phyloP scores from a whole-genome alignment of 2,113 vertebrate species.

The Psophia crepitans region DNA sequence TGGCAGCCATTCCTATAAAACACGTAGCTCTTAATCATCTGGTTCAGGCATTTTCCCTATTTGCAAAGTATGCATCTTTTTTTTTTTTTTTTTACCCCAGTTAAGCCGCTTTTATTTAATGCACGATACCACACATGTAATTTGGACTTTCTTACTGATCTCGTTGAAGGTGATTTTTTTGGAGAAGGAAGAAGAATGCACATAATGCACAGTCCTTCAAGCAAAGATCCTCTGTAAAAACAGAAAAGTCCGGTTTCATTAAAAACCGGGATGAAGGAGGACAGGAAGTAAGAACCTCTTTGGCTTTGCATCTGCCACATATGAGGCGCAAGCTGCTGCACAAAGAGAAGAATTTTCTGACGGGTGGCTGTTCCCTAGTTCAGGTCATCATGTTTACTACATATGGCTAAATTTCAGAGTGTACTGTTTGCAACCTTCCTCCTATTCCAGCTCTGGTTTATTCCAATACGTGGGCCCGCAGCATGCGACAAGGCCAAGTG shows the following conservation, averaged over 20 bases:
- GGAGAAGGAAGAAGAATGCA: neutral
- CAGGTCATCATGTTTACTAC: neutral
- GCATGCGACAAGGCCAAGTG: neutral
- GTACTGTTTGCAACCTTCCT: neutral
- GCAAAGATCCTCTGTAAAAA: neutral
- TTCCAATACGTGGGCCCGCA: neutral
- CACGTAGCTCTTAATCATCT: conserved; percentile 3
- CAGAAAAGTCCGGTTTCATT: neutral
- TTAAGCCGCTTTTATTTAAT: conserved; percentile 56
- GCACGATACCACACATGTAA: neutral
- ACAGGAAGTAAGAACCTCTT: neutral
- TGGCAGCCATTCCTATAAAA: conserved; percentile 47
- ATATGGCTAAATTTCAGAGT: neutral
- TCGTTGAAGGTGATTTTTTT: neutral
- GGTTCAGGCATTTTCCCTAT: conserved; percentile 45
- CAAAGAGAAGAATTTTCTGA: neutral
- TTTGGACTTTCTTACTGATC: conserved; percentile 50
- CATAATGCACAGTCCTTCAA: neutral
- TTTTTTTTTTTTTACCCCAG: neutral
- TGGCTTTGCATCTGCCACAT: neutral
- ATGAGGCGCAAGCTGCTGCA: neutral
- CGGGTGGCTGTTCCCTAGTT: no score
- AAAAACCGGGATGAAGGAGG: neutral
- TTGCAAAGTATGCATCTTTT: neutral
- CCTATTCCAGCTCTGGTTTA: neutral